Percentiles rank a stretch among this genome's conserved stretches.
Evolutionary conservation across 2,113 vertebrate species (phyloP).

Genomic region (Octodon degus): DNA sequence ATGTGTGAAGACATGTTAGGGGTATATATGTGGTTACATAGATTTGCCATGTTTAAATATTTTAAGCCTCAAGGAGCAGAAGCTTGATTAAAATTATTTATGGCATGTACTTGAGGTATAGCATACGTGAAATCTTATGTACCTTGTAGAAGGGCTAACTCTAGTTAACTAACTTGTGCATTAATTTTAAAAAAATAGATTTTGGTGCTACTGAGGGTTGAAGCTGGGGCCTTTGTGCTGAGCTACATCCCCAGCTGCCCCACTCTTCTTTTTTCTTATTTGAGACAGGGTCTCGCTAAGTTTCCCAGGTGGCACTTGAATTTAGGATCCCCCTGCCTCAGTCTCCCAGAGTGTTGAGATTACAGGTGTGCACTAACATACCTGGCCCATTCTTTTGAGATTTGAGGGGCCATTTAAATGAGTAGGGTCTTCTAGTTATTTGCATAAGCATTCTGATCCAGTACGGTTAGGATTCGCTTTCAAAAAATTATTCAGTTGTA

Average conservation of each 20-base stretch:
- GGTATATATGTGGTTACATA: conserved; percentile 71
- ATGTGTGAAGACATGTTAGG: conserved; percentile 85
- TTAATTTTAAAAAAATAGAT: neutral
- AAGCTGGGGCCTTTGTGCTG: neutral
- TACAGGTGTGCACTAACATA: neutral
- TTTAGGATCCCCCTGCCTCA: neutral
- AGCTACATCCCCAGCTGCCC: neutral
- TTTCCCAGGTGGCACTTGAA: neutral
- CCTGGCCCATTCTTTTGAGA: conserved; percentile 4
- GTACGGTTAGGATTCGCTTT: neutral
- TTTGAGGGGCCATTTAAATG: conserved; percentile 1
- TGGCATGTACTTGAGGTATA: neutral
- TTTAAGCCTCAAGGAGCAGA: conserved; percentile 8
- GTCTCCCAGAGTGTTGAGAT: neutral
- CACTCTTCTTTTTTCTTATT: neutral
- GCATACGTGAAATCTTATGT: neutral
- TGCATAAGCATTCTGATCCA: neutral
- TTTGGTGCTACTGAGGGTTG: neutral
- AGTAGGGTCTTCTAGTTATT: neutral
- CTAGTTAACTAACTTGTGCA: neutral
- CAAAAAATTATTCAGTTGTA: conserved; percentile 29
- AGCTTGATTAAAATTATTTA: neutral
- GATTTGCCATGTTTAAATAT: conserved; percentile 54
- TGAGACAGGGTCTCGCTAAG: neutral
- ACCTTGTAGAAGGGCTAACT: neutral